These are phyloP conservation scores for Stichopus horrens DNA, from an alignment of 53 echinoderm and acorn worm species.

Conservation along the genomic window DNA sequence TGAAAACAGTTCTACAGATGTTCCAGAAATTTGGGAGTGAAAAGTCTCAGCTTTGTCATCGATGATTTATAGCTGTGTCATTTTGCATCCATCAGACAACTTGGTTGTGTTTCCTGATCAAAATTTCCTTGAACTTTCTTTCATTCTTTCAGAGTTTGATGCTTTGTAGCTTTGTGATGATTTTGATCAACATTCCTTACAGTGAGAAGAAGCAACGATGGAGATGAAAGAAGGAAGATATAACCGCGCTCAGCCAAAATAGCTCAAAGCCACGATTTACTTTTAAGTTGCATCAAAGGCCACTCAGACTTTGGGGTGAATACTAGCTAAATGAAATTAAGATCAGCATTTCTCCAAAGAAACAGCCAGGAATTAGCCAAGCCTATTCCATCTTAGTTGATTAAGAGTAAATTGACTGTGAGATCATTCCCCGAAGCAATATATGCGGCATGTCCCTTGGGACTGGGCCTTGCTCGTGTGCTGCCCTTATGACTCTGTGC, in stretches of 20 bases:
- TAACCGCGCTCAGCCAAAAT: neutral
- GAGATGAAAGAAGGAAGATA: neutral
- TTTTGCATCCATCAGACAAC: too few species aligned
- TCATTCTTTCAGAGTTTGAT: too few species aligned
- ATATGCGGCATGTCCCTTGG: neutral
- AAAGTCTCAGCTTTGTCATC: too few species aligned
- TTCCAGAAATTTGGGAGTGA: too few species aligned
- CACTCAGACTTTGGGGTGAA: neutral
- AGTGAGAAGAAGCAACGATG: too few species aligned
- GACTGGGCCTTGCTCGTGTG: neutral
- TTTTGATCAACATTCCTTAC: too few species aligned
- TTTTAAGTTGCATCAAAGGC: constrained; percentile 5
- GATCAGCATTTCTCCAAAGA: neutral
- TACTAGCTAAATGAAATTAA: constrained; percentile 19
- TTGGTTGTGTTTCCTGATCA: too few species aligned
- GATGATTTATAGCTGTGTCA: too few species aligned
- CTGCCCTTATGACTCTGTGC: neutral
- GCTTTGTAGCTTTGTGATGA: too few species aligned
- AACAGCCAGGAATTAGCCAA: neutral
- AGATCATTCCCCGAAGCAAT: constrained; percentile 8
- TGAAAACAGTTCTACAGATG: too few species aligned
- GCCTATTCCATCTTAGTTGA: constrained; percentile 11
- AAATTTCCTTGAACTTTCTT: too few species aligned
- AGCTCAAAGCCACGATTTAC: constrained; percentile 9
- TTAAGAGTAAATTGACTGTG: constrained; percentile 19